Evolutionary conservation across 2,888 invertebrate genomes (phyloP), one percentile per base, ranked within the genome.

Genomic region (Lobophora halterata): DNA sequence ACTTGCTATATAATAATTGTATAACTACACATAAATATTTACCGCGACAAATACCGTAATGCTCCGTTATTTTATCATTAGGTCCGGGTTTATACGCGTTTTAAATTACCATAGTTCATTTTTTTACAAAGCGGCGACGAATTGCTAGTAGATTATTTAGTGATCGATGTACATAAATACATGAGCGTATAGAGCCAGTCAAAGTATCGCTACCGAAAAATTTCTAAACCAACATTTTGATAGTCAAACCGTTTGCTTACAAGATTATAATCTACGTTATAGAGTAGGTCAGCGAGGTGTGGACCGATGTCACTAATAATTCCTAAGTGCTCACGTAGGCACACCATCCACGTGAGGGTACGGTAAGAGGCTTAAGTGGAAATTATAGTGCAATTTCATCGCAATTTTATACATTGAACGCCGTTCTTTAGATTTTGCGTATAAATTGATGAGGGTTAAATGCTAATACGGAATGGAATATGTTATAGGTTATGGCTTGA

Each of bases 281-380:
- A 64, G 60, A 60, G 52, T 49, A 52, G 53, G 53, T 42, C 51
- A 56, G 53, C 52, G 43, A 56, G 55, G 56, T 58, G 58, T 53
- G 53, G 61, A 52, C 59, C 56, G 50, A 52, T 62, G 61, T 59
- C 61, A 63, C 68, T 67, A 65, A 71, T 68, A 68, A 67, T 51
- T 52, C 54, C 53, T 65, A 71, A 71, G 70, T 71, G 71, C 67
- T 65, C 71, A 71, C 71, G 71, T 71, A 67, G 68, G 55, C 54
- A 47, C 44, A 55, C 61, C 61, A 55, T 59, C 60, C 57, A 58
- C 54, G 55, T 60, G 55, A 58, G 58, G 60, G 62, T 58, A 58
- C 53, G 46, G 53, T 65, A 67, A 71, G 65, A 61, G 58, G 65
- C 60, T 66, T 68, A 67, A 67, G 62, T 62, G 63, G 62, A 70